Evolutionary conservation across 1,140 invertebrate species (phyloP).

Genomic region (Bombus turneri): DNA sequence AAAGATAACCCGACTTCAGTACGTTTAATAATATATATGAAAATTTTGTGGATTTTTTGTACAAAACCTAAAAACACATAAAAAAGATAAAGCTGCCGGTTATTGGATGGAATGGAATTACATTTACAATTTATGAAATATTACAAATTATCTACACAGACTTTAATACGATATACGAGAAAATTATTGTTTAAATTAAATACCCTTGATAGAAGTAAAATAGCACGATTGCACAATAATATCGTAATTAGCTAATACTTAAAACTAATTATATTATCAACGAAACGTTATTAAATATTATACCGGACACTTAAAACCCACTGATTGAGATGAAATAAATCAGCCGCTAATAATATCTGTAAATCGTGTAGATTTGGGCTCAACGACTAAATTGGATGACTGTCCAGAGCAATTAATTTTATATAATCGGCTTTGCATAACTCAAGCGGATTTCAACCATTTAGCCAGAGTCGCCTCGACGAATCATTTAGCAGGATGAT

Average conservation of each 20-base stretch:
- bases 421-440: constrained; percentile 48
- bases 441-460: constrained; percentile 17
- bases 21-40: background rate
- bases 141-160: background rate
- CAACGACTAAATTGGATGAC: constrained; percentile 31
- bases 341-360: constrained; percentile 6
- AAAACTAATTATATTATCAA: background rate
- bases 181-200: background rate
- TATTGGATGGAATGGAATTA: background rate
- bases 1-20: background rate
- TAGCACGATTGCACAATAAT: background rate
- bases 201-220: background rate
- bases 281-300: background rate
- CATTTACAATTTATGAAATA: background rate
- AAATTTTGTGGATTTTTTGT: background rate
- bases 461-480: background rate
- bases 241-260: background rate
- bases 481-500: constrained; percentile 21
- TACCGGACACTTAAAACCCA: background rate
- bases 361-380: constrained; percentile 11
- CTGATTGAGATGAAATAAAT: background rate
- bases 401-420: constrained; percentile 41
- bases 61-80: no score
- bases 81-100: background rate
- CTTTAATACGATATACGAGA: background rate